Evolutionary conservation across 2,888 invertebrate genomes (phyloP).

Genomic region (Sycophila texana): DNA sequence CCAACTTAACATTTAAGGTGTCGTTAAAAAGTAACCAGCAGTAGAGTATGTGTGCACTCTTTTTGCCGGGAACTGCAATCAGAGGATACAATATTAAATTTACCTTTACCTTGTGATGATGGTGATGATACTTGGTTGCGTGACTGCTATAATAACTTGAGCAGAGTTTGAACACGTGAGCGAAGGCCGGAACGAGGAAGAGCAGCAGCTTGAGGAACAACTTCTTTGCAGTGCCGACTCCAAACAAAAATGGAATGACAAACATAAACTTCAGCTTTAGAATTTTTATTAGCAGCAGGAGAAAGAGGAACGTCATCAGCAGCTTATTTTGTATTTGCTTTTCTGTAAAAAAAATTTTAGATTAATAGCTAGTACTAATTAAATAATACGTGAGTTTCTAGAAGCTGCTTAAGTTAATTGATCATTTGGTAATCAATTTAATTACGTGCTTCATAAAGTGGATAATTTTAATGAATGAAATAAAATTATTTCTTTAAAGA

Average conservation of each 20-base stretch:
- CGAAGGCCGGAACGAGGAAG: slow-evolving; percentile 88
- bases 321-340: slow-evolving; percentile 87
- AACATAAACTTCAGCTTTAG: slow-evolving; percentile 89
- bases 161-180: slow-evolving; percentile 90
- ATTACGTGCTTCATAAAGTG: no score
- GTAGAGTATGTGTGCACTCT: neutral
- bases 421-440: neutral
- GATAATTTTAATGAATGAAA: neutral
- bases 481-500: neutral
- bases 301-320: slow-evolving; percentile 84
- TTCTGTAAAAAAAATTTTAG: slow-evolving; percentile 78
- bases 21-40: neutral
- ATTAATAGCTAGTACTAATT: slow-evolving; percentile 4
- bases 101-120: slow-evolving; percentile 80
- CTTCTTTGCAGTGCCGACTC: slow-evolving; percentile 90
- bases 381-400: neutral
- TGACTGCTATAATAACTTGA: slow-evolving; percentile 88
- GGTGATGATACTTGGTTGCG: slow-evolving; percentile 87
- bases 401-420: neutral
- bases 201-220: slow-evolving; percentile 87
- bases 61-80: neutral
- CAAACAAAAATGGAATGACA: slow-evolving; percentile 86
- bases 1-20: no score
- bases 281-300: slow-evolving; percentile 86
- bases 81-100: neutral